phyloP scores from a whole-genome alignment of 2,797 vertebrate species.

The Distichodus sexfasciatus region DNA sequence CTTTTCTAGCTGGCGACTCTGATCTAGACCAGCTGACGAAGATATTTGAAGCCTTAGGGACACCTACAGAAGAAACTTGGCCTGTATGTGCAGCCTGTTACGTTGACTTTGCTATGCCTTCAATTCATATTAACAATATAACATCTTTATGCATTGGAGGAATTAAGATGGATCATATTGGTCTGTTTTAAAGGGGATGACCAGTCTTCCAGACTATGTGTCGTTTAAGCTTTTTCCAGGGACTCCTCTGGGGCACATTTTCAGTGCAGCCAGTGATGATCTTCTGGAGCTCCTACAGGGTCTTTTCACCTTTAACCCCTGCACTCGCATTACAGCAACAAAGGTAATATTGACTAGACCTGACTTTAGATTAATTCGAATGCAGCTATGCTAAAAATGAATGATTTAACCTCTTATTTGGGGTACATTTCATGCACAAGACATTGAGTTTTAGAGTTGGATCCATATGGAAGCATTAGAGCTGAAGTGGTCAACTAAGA shows the following conservation, averaged over 20 bases:
- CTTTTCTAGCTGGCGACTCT: constrained; percentile 95
- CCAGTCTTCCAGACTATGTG: constrained; percentile 91
- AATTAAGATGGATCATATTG: no score
- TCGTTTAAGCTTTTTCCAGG: constrained; percentile 93
- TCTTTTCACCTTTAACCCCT: constrained; percentile 91
- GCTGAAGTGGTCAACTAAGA: no score
- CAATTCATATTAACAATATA: neutral
- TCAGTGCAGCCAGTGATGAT: constrained; percentile 94
- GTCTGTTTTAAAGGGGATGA: constrained; percentile 80
- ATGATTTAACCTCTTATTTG: no score
- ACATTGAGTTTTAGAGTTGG: no score
- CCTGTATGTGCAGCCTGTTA: constrained; percentile 76
- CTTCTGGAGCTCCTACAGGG: constrained; percentile 87
- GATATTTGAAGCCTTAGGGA: constrained; percentile 96
- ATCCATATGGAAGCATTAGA: no score
- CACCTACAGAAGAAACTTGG: constrained; percentile 93
- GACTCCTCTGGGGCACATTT: constrained; percentile 92
- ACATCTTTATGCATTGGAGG: neutral
- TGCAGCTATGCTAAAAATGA: no score
- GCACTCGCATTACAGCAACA: constrained; percentile 75
- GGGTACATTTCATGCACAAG: no score
- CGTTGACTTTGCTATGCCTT: neutral
- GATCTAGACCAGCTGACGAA: constrained; percentile 95
- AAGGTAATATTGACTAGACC: constrained; percentile 71
- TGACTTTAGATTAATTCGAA: constrained; percentile 10